Base-by-base conservation (phyloP, 2,797 vertebrate genomes). In the Podarcis lilfordi region DNA sequence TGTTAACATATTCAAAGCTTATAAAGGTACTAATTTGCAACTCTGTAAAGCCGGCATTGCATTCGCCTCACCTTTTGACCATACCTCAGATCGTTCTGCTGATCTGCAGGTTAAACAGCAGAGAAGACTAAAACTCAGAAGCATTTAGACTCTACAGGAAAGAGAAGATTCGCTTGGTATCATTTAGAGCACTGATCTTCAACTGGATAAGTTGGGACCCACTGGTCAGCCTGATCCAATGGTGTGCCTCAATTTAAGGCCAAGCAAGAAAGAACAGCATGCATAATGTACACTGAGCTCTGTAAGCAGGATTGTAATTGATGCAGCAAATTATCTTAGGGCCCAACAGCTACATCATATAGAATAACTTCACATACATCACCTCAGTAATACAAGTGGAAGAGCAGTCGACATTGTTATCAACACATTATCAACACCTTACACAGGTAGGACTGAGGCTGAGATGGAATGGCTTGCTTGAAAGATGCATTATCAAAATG, bases 1-100 rank as follows among this genome's bases (percentile, higher is more conserved):
- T 75, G 40, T 89, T 80, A 81, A 55, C 55, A 85, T 69, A 55
- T 85, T 80, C 77, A 85, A 64, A 64, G 25, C 40, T 74, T 37
- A 80, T 80, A 13, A 5, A 80, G n/a, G 68, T 23, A 45, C 37
- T 83, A 21, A 85, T 75, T 72, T 80, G 66, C 40, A 64, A 43
- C 10, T 75, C 50, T 75, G 59, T 11, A 45, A 74, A 66, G 71
- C 2, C 9, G 23, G 35, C 25, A 66, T 13, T 29, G 15, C 37
- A 74, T 37, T 89, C 50, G n/a, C 25, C 55, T 66, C 40, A 3
- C 61, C 61, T 76, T 55, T 81, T 85, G 43, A 80, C n/a, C 17
- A 80, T 50, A 40, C 19, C 66, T 79, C 27, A n/a, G 25, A 84
- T 71, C 45, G n/a, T 3, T 55, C 64, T 74, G 35, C 76, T 64